Evolutionary conservation across 2,797 vertebrate species (phyloP).

Genomic region (Chaenodraco wilsoni): DNA sequence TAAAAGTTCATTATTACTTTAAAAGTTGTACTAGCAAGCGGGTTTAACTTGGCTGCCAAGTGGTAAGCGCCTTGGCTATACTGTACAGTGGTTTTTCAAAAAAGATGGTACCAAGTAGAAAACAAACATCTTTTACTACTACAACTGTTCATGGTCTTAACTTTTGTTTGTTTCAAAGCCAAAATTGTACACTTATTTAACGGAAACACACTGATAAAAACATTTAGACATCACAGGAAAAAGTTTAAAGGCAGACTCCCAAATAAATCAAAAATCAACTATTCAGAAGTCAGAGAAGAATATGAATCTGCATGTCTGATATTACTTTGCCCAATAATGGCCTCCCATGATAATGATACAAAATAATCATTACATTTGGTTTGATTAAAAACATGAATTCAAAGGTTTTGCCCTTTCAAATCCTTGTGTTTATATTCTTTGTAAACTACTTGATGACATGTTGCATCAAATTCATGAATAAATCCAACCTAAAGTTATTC

Average conservation of each 20-base stretch:
- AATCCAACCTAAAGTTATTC: conserved; percentile 16
- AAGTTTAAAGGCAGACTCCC: no score
- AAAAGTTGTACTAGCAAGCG: neutral
- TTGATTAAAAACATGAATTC: conserved; percentile 13
- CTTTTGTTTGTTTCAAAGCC: neutral
- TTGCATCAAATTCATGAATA: conserved; percentile 1
- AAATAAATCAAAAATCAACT: no score
- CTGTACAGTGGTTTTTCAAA: no score
- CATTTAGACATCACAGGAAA: no score
- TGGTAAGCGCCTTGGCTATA: no score
- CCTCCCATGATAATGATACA: no score
- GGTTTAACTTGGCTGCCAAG: no score
- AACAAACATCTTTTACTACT: neutral
- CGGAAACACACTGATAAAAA: neutral
- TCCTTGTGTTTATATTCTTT: neutral
- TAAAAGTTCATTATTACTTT: neutral
- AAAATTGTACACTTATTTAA: neutral
- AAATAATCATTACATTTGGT: no score
- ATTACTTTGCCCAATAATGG: no score
- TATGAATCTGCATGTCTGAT: no score
- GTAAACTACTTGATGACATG: neutral
- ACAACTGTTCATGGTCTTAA: neutral
- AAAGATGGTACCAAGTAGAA: neutral
- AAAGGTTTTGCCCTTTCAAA: conserved; percentile 6
- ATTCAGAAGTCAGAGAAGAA: no score